phyloP scores from a whole-genome alignment of 1,140 invertebrate genomes.

The Delia radicum region DNA sequence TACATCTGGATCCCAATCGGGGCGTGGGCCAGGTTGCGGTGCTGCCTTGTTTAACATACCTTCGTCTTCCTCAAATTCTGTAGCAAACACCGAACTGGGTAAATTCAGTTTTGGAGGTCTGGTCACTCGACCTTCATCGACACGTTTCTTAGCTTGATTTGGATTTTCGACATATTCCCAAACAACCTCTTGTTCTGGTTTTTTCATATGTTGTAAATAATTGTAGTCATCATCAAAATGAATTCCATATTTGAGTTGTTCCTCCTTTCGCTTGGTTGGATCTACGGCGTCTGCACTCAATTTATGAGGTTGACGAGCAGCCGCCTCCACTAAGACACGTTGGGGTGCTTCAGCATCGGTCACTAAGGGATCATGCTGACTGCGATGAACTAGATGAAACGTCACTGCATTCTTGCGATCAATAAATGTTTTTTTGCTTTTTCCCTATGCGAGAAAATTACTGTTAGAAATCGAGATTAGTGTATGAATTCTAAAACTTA shows the following conservation, averaged over 20 bases:
- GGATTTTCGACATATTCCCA: slow-evolving; percentile 54
- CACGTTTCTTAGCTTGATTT: slow-evolving; percentile 42
- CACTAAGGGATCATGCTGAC: slow-evolving; percentile 86
- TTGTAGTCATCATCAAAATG: slow-evolving; percentile 96
- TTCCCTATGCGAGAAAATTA: slow-evolving; percentile 59
- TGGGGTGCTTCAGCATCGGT: slow-evolving; percentile 87
- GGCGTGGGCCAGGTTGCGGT: slow-evolving; percentile 69
- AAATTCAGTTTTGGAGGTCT: slow-evolving; percentile 58
- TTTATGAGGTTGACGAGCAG: slow-evolving; percentile 31
- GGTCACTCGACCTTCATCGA: slow-evolving; percentile 27
- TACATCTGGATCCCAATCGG: slow-evolving; percentile 90
- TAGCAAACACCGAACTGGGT: slow-evolving; percentile 90
- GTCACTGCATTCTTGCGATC: slow-evolving; percentile 89
- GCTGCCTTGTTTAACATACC: slow-evolving; percentile 88
- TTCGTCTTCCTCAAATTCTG: slow-evolving; percentile 82
- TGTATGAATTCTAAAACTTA: too few relatives aligned
- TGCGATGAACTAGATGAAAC: slow-evolving; percentile 88
- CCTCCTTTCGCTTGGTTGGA: slow-evolving; percentile 64
- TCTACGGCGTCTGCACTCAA: slow-evolving; percentile 32
- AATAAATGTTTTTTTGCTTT: slow-evolving; percentile 83
- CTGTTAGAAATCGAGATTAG: neutral
- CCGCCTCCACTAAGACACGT: slow-evolving; percentile 69
- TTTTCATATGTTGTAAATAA: slow-evolving; percentile 90
- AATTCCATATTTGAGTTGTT: slow-evolving; percentile 88
- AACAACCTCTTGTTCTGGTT: slow-evolving; percentile 56